Conservation (phyloP, 2,113 vertebrate species). For the Hippopotamus amphibius region DNA sequence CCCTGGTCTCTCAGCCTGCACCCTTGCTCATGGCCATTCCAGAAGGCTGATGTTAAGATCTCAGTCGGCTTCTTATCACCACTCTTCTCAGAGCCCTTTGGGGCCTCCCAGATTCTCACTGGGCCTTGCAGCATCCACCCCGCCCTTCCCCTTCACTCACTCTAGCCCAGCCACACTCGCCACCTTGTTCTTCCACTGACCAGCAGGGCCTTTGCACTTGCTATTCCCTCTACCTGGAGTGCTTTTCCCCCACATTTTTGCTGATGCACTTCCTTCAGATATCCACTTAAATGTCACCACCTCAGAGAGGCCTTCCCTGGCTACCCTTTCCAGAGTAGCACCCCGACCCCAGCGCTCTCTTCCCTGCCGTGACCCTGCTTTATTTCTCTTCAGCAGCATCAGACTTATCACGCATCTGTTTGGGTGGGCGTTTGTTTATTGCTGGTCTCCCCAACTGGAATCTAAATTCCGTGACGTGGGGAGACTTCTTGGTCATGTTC, state of each 20-base stretch:
- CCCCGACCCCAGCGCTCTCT: no score
- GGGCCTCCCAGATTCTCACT: not conserved
- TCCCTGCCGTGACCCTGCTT: no score
- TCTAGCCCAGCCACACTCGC: not conserved
- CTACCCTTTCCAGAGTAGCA: not conserved
- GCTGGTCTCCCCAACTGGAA: not conserved
- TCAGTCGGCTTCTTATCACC: fast-evolving
- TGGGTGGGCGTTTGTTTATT: no score
- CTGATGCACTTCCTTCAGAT: not conserved
- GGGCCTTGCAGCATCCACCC: not conserved
- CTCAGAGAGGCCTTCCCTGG: not conserved
- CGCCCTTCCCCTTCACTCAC: fast-evolving
- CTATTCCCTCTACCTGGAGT: not conserved
- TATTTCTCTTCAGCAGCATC: not conserved
- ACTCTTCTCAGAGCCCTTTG: not conserved
- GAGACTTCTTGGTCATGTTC: not conserved
- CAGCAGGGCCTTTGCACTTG: not conserved
- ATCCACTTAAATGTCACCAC: not conserved
- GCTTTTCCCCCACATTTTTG: not conserved
- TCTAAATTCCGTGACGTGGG: not conserved
- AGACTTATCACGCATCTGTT: not conserved
- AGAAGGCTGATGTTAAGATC: no score
- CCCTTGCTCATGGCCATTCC: not conserved
- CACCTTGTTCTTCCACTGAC: not conserved
- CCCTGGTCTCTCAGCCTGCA: not conserved